phyloP scores from a whole-genome alignment of 2,113 vertebrate genomes.

The Electrona antarctica region DNA sequence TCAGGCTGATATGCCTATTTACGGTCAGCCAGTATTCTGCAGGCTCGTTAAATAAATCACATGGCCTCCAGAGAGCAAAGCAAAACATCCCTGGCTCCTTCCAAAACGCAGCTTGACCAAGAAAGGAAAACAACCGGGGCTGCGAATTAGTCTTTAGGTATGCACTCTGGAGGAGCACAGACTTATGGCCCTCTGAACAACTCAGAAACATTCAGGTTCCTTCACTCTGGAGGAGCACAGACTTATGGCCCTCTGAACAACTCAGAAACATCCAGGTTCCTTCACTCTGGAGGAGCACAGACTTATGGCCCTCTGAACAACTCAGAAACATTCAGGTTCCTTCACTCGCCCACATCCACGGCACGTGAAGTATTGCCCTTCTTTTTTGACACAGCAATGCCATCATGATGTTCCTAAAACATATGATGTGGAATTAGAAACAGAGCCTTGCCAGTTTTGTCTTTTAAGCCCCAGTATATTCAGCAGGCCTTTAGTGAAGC shows the following conservation, averaged over 20 bases:
- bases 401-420: background rate
- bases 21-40: slow-evolving; percentile 72
- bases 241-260: background rate
- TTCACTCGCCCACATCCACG: slow-evolving; percentile 8
- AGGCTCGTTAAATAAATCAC: slow-evolving; percentile 75
- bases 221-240: slow-evolving; percentile 16
- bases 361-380: background rate
- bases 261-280: background rate
- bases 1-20: slow-evolving; percentile 73
- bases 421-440: background rate
- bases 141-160: slow-evolving; percentile 49
- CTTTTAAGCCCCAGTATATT: background rate
- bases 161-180: slow-evolving; percentile 21
- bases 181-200: background rate
- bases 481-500: too few species aligned
- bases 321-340: background rate
- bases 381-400: slow-evolving; percentile 9
- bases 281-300: slow-evolving; percentile 11
- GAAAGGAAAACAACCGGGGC: slow-evolving; percentile 68
- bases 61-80: slow-evolving; percentile 73
- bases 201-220: background rate
- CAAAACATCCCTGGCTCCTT: slow-evolving; percentile 72
- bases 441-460: background rate
- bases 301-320: background rate
- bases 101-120: slow-evolving; percentile 61